phyloP scores from a whole-genome alignment of 2,888 invertebrate genomes.

The Diadromus collaris region DNA sequence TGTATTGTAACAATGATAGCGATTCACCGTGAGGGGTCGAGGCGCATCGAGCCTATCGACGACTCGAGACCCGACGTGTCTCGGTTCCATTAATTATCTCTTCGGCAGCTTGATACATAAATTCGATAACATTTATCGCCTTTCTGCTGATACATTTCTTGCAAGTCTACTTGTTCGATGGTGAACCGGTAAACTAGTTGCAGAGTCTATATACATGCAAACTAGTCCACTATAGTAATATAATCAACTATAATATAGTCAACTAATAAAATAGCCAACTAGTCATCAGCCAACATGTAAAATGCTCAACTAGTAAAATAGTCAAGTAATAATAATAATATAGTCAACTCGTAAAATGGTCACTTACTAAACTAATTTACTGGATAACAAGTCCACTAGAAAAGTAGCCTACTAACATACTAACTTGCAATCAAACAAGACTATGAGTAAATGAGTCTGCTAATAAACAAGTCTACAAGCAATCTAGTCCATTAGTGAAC shows the following conservation, averaged over 20 bases:
- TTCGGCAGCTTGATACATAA: not conserved
- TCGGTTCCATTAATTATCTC: not conserved
- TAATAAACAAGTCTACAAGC: not conserved
- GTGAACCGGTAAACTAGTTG: not conserved
- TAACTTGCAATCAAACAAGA: no score
- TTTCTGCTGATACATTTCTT: not conserved
- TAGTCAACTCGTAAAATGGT: no score
- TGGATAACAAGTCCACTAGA: no score
- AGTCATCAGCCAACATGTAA: not conserved
- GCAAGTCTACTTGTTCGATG: not conserved
- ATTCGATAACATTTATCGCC: not conserved
- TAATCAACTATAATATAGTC: no score
- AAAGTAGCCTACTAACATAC: no score
- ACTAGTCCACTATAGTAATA: not conserved
- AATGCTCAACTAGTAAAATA: not conserved
- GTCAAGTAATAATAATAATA: no score
- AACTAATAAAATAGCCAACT: no score
- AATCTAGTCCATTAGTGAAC: not conserved
- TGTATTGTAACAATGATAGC: conserved; percentile 73
- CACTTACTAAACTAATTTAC: no score
- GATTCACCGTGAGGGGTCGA: conserved; percentile 38
- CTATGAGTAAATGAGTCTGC: not conserved
- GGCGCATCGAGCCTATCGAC: conserved; percentile 25
- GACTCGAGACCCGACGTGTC: not conserved
- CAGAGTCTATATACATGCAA: not conserved